A percentile compares a stretch with the other conserved stretches of the same genome.
Conservation (phyloP, 1,140 invertebrate species). For the Eueides isabella region DNA sequence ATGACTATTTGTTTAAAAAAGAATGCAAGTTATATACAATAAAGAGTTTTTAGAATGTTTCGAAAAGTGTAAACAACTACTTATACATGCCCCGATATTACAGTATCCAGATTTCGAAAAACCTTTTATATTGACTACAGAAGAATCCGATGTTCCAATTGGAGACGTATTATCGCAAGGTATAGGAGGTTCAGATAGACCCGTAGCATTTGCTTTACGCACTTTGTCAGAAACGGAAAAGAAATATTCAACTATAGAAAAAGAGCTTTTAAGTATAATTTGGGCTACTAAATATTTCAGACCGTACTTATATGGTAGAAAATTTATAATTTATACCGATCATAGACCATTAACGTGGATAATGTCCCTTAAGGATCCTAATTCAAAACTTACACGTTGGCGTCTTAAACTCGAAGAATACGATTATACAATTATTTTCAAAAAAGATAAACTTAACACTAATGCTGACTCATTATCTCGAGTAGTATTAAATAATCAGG, state of each 20-base stretch:
- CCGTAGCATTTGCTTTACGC: conserved; percentile 26
- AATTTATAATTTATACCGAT: conserved; percentile 38
- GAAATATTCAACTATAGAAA: conserved; percentile 30
- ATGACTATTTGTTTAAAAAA: too few species aligned
- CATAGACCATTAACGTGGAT: conserved; percentile 31
- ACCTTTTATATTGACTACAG: conserved; percentile 23
- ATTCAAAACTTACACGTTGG: too few species aligned
- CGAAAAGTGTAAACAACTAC: too few species aligned
- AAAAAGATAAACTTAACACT: too few species aligned
- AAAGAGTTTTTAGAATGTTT: too few species aligned
- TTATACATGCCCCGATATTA: too few species aligned
- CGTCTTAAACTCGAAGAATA: conserved; percentile 33
- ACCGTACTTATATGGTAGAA: conserved; percentile 40
- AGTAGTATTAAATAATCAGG: too few species aligned
- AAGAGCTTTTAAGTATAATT: conserved; percentile 21
- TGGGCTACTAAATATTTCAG: conserved; percentile 35
- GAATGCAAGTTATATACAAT: too few species aligned
- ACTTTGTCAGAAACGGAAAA: conserved; percentile 29
- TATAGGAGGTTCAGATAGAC: not conserved
- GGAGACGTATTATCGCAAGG: too few species aligned
- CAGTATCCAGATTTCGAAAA: too few species aligned
- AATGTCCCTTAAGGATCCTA: too few species aligned
- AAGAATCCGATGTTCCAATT: not conserved
- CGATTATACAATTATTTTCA: conserved; percentile 40
- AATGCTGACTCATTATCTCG: too few species aligned